A percentile compares a stretch with the other conserved stretches of the same genome.
These are phyloP conservation scores for Gallinago media DNA, from an alignment of 2,113 vertebrate genomes.

Conservation along the genomic window DNA sequence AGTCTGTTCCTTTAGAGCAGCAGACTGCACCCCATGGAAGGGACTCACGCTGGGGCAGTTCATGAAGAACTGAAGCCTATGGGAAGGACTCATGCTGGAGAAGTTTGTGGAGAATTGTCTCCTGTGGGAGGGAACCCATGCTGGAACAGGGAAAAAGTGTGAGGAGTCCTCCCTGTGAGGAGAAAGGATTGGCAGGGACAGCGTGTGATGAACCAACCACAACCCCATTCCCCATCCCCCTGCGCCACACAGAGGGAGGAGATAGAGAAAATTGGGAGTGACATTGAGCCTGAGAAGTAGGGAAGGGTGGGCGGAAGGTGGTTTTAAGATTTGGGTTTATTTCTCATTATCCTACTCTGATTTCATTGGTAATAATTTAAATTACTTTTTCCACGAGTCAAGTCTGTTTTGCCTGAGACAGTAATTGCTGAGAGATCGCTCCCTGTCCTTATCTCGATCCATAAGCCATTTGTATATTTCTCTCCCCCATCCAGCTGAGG, in stretches of 20 bases:
- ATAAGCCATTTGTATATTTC: fast-evolving
- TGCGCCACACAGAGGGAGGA: fast-evolving
- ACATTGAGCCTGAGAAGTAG: not conserved
- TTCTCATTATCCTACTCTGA: not conserved
- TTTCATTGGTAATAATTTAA: not conserved
- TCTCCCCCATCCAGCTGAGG: not conserved
- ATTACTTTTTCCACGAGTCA: fast-evolving
- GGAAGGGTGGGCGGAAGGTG: not conserved
- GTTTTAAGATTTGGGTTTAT: not conserved
- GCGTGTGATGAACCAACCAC: not conserved
- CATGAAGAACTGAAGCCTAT: not conserved
- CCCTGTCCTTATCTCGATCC: fast-evolving
- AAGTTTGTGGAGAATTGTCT: not conserved
- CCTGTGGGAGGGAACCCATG: fast-evolving
- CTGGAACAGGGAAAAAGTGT: not conserved
- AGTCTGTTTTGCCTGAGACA: not conserved
- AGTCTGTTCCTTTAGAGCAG: not conserved
- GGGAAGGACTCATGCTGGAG: fast-evolving
- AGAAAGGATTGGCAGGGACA: not conserved
- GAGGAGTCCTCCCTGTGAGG: not conserved
- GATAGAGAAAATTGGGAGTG: not conserved
- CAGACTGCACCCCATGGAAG: not conserved
- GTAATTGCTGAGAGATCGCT: not conserved
- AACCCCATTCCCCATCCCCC: not conserved
- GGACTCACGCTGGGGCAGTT: not conserved